These are phyloP conservation scores for Pangasius sanitwongsei DNA, from an alignment of 2,797 vertebrate genomes.

Conservation along the genomic window DNA sequence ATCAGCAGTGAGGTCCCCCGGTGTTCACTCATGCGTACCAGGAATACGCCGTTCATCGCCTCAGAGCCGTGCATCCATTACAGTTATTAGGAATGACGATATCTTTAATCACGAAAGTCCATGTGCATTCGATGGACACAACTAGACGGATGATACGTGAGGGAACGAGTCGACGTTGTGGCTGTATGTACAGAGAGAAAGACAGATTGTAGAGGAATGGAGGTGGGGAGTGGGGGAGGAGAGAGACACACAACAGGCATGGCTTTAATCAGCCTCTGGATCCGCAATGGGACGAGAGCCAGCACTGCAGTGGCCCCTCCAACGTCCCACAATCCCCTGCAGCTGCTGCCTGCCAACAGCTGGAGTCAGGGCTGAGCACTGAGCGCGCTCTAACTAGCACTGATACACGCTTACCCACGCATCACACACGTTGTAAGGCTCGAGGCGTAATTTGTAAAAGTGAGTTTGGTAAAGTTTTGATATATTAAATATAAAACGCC, in stretches of 20 bases:
- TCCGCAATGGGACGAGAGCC: slow-evolving; percentile 5
- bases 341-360: background rate
- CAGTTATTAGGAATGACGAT: background rate
- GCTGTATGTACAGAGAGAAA: background rate
- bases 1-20: background rate
- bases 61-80: background rate
- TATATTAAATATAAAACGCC: background rate
- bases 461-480: background rate
- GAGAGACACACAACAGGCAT: background rate
- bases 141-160: background rate
- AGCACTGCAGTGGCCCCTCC: background rate
- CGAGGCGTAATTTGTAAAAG: too few relatives aligned
- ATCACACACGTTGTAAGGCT: background rate
- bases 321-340: slow-evolving; percentile 5
- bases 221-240: background rate
- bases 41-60: background rate
- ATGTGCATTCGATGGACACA: background rate
- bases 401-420: background rate
- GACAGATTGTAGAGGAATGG: background rate
- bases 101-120: background rate
- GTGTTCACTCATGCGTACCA: background rate
- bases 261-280: slow-evolving; percentile 11
- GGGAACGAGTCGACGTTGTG: background rate
- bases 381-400: background rate
- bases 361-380: background rate